A percentile compares a stretch with the other conserved stretches of the same genome.
These are phyloP conservation scores for Rapana venosa DNA, from an alignment of 2,888 invertebrate species.

Conservation along the genomic window DNA sequence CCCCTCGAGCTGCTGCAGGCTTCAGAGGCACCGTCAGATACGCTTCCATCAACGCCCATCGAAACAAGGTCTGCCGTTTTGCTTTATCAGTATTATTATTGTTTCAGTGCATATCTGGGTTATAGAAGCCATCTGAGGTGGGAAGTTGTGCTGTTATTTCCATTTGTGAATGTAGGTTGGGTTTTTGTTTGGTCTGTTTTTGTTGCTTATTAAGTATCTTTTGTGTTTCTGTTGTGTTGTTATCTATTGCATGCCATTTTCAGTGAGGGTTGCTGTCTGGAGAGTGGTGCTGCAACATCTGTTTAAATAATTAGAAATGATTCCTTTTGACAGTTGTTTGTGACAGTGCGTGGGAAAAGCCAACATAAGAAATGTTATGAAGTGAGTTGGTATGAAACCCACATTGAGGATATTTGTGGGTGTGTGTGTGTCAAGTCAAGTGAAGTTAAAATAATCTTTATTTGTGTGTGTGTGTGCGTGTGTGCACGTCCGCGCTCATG, in stretches of 20 bases:
- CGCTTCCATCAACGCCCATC: conserved; percentile 99
- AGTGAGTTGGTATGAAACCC: too few species aligned
- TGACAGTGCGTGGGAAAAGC: too few species aligned
- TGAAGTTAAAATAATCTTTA: too few species aligned
- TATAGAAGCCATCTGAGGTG: too few species aligned
- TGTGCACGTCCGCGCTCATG: not conserved
- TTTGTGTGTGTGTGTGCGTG: not conserved
- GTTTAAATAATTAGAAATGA: not conserved
- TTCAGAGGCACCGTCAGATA: conserved; percentile 98
- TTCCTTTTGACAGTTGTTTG: not conserved
- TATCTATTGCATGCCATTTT: not conserved
- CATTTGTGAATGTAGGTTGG: not conserved
- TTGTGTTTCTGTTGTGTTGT: too few species aligned
- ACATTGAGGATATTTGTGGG: too few species aligned
- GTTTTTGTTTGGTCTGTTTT: not conserved
- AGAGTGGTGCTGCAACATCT: not conserved
- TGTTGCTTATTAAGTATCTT: too few species aligned
- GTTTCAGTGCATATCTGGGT: not conserved
- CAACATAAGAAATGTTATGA: too few species aligned
- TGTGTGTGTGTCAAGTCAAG: too few species aligned
- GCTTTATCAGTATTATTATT: not conserved
- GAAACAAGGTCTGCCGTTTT: conserved; percentile 84
- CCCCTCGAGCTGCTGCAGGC: conserved; percentile 97
- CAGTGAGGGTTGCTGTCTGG: not conserved
- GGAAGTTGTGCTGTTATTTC: not conserved